A percentile compares a stretch with the other conserved stretches of the same genome.
Evolutionary conservation across 2,797 vertebrate genomes (phyloP).

Genomic region (Syngnathus rostellatus): DNA sequence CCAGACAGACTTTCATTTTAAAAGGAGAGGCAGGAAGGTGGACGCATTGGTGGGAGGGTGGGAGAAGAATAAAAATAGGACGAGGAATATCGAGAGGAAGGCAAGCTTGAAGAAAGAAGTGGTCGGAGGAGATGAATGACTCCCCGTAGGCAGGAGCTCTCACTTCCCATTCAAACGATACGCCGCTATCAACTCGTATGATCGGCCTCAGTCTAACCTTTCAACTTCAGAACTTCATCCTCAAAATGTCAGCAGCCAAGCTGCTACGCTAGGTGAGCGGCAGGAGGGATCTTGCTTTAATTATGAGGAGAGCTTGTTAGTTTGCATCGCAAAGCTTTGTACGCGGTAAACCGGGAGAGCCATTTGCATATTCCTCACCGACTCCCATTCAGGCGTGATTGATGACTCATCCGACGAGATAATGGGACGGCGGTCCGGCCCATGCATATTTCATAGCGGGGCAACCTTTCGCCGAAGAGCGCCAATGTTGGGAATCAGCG

Average conservation of each 20-base stretch:
- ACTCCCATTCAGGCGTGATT: slow-evolving; percentile 22
- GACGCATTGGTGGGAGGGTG: no score
- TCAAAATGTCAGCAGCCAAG: background rate
- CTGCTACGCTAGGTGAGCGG: no score
- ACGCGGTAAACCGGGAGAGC: slow-evolving; percentile 4
- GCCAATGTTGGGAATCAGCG: slow-evolving; percentile 22
- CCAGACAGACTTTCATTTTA: background rate
- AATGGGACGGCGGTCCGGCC: slow-evolving; percentile 24
- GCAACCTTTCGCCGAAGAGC: slow-evolving; percentile 9
- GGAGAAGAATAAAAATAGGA: background rate
- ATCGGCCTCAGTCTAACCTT: slow-evolving; percentile 11
- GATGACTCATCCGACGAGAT: slow-evolving; percentile 40
- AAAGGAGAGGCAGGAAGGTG: background rate
- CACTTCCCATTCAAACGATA: slow-evolving; percentile 33
- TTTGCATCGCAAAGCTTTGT: slow-evolving; percentile 7
- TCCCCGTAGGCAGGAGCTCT: slow-evolving; percentile 17
- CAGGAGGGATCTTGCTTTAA: background rate
- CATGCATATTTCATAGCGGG: slow-evolving; percentile 37
- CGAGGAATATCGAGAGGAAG: background rate
- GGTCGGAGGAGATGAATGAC: slow-evolving; percentile 22
- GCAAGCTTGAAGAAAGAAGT: slow-evolving; percentile 9
- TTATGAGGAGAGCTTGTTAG: slow-evolving; percentile 10
- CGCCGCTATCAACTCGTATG: slow-evolving; percentile 18
- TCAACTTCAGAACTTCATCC: background rate
- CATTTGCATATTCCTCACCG: slow-evolving; percentile 17